Percentiles rank a stretch among this genome's conserved stretches.
Evolutionary conservation across 2,888 invertebrate genomes (phyloP).

Genomic region (Petrolisthes cinctipes): DNA sequence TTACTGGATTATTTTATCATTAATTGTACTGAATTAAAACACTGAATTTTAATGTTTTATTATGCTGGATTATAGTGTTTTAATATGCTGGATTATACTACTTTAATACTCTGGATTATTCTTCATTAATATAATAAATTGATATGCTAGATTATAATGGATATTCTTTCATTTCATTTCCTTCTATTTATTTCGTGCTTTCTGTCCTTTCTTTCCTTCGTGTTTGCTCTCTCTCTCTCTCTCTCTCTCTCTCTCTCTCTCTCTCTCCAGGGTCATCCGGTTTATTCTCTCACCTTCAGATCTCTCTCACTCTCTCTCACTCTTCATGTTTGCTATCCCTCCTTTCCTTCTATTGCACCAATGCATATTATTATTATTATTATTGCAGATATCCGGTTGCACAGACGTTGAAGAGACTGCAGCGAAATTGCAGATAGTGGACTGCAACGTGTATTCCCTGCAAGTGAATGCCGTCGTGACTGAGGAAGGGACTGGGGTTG

Average conservation of each 20-base stretch:
- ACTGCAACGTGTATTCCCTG: conserved; percentile 34
- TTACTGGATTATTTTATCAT: no score
- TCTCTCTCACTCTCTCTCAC: no score
- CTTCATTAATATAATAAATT: no score
- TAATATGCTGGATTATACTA: neutral
- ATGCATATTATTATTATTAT: neutral
- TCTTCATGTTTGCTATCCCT: no score
- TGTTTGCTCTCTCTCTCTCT: no score
- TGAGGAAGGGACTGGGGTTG: conserved; percentile 76
- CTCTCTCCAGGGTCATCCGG: no score
- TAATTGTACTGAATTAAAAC: no score
- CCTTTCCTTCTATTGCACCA: no score
- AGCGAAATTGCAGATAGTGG: neutral
- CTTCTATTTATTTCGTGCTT: neutral
- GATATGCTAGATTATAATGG: neutral
- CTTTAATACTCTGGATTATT: neutral
- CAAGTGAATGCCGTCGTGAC: conserved; percentile 70
- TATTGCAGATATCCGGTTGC: conserved; percentile 7
- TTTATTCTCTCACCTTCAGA: no score
- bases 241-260: no score
- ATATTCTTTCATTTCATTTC: neutral
- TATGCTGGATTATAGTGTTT: neutral
- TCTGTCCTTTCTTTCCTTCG: no score
- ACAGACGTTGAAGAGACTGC: neutral
- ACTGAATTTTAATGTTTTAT: neutral